These are phyloP conservation scores for Melanotaenia parkinsoni DNA, from an alignment of 2,797 vertebrate species.

Conservation along the genomic window DNA sequence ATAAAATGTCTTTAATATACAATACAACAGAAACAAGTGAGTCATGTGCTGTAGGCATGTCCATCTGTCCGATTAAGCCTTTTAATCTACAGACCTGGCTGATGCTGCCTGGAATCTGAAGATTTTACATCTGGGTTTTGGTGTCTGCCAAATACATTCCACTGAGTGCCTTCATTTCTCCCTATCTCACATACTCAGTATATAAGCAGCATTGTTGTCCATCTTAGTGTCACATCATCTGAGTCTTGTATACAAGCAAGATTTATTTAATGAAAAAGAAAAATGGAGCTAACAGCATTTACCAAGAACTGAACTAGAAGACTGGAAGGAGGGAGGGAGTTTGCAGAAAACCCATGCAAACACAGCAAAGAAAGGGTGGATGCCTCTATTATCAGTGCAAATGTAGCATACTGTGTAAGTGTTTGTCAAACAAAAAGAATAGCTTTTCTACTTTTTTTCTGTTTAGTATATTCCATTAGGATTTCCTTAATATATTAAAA, in stretches of 20 bases:
- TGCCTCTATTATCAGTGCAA: too few relatives aligned
- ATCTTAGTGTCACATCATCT: background rate
- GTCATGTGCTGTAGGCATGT: background rate
- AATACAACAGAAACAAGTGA: background rate
- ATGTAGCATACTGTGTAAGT: background rate
- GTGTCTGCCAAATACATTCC: constrained; percentile 27
- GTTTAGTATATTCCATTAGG: too few relatives aligned
- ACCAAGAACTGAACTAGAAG: too few relatives aligned
- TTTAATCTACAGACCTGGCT: constrained; percentile 23
- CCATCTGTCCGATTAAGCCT: background rate
- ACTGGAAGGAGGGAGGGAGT: background rate
- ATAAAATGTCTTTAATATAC: background rate
- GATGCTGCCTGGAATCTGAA: constrained; percentile 12
- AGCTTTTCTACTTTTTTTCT: too few relatives aligned
- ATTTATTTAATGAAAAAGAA: background rate
- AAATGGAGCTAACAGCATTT: background rate
- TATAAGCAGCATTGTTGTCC: background rate
- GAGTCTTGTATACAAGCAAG: background rate
- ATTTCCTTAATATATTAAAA: too few relatives aligned
- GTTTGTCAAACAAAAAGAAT: background rate
- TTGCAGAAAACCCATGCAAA: background rate
- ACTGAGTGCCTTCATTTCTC: background rate
- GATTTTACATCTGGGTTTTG: constrained; percentile 1
- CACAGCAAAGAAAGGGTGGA: background rate
- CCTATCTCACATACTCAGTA: background rate